These are phyloP conservation scores for Hedya salicella DNA, from an alignment of 2,888 invertebrate species.

Conservation along the genomic window DNA sequence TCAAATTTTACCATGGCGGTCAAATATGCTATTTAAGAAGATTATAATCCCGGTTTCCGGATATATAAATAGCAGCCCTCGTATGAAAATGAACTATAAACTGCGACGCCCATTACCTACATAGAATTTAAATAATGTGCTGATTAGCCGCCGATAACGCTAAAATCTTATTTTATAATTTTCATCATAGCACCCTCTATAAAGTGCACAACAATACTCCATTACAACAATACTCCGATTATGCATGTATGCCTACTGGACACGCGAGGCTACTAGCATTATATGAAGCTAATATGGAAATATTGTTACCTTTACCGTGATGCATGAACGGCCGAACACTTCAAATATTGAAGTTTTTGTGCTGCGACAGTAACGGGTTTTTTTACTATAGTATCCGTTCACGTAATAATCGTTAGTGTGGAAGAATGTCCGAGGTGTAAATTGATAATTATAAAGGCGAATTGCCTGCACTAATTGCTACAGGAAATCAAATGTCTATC, in stretches of 20 bases:
- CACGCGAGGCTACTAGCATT: constrained; percentile 2
- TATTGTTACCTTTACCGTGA: constrained; percentile 5
- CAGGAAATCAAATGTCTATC: too few species aligned
- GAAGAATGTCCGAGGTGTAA: constrained; percentile 6
- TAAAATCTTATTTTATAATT: too few species aligned
- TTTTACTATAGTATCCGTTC: constrained; percentile 1
- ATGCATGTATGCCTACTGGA: not conserved
- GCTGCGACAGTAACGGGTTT: not conserved
- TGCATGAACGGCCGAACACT: not conserved
- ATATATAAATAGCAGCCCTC: too few species aligned
- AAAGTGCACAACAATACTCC: not conserved
- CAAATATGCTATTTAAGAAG: too few species aligned
- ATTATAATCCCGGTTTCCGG: too few species aligned
- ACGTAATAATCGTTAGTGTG: not conserved
- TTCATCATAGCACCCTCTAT: too few species aligned
- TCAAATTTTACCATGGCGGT: too few species aligned
- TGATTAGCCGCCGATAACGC: too few species aligned
- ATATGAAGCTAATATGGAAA: constrained; percentile 4
- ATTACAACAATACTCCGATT: not conserved
- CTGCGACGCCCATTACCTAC: too few species aligned
- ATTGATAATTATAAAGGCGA: not conserved
- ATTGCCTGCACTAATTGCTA: not conserved
- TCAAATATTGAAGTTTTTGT: constrained; percentile 4
- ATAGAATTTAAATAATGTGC: too few species aligned
- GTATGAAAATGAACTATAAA: too few species aligned